Evolutionary conservation across 2,888 invertebrate genomes (phyloP).

Genomic region (Sinhomidia bicolor): DNA sequence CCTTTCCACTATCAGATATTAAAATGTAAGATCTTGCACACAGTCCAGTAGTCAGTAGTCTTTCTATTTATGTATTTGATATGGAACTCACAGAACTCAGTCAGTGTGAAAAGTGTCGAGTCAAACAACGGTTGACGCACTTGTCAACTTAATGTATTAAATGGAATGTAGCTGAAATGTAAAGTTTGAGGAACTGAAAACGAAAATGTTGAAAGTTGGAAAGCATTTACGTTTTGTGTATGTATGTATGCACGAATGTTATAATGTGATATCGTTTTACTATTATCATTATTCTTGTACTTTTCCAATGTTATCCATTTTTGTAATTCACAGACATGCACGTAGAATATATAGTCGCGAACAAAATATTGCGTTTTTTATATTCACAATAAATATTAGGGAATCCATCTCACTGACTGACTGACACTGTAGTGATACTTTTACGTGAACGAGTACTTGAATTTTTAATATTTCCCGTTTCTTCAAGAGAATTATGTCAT

Average conservation of each 20-base stretch:
- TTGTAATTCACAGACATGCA: not conserved
- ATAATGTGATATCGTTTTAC: not conserved
- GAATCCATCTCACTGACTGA: not conserved
- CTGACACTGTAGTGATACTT: not conserved
- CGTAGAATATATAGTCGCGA: not conserved
- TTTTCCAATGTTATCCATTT: not conserved
- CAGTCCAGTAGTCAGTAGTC: no score
- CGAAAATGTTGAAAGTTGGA: no score
- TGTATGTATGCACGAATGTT: no score
- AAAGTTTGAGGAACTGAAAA: not conserved
- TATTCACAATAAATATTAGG: not conserved
- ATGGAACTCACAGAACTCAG: no score
- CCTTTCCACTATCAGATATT: not conserved
- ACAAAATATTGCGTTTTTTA: not conserved
- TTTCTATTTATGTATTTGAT: no score
- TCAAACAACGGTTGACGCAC: not conserved
- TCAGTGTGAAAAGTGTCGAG: not conserved
- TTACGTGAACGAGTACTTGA: not conserved
- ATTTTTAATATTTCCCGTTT: not conserved
- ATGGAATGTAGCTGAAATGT: not conserved
- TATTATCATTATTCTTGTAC: not conserved
- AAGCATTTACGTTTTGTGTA: no score
- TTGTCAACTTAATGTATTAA: constrained; percentile 42
- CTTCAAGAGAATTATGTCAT: not conserved
- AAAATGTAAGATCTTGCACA: no score